phyloP scores from a whole-genome alignment of 2,797 vertebrate genomes.

The Chelon labrosus region DNA sequence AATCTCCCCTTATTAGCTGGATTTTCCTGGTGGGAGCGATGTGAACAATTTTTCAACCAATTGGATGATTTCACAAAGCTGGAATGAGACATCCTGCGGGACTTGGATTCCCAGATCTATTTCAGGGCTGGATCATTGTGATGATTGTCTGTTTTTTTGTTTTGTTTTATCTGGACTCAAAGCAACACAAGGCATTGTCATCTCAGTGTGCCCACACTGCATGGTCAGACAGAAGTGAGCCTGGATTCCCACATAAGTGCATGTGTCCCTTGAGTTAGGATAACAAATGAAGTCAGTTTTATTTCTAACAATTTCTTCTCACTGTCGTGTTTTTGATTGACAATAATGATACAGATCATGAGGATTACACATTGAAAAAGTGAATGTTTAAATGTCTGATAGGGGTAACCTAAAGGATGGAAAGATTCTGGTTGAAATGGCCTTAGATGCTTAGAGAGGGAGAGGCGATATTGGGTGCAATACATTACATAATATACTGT shows the following conservation, averaged over 20 bases:
- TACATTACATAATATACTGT: conserved; percentile 35
- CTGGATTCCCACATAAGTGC: conserved; percentile 51
- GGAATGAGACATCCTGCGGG: conserved; percentile 28
- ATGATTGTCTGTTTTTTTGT: conserved; percentile 31
- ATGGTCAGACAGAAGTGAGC: conserved; percentile 39
- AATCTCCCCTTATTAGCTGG: conserved; percentile 29
- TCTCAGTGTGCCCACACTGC: conserved; percentile 46
- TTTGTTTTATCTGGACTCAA: conserved; percentile 2
- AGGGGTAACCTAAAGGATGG: conserved; percentile 21
- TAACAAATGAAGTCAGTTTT: conserved; percentile 34
- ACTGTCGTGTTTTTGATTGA: conserved; percentile 36
- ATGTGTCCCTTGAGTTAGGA: conserved; percentile 61
- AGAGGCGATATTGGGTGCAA: conserved; percentile 47
- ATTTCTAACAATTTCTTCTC: conserved; percentile 35
- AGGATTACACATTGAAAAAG: conserved; percentile 26
- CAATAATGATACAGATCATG: conserved; percentile 12
- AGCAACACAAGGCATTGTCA: conserved; percentile 41
- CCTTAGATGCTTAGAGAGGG: conserved; percentile 63
- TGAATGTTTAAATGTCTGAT: conserved; percentile 55
- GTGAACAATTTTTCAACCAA: conserved; percentile 32
- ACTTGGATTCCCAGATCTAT: conserved; percentile 34
- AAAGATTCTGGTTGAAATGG: conserved; percentile 57
- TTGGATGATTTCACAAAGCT: conserved; percentile 47
- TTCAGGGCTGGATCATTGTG: conserved; percentile 63
- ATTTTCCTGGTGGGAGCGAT: conserved; percentile 25